Base-by-base conservation (phyloP, 2,113 vertebrate genomes). In the Corapipo altera region DNA sequence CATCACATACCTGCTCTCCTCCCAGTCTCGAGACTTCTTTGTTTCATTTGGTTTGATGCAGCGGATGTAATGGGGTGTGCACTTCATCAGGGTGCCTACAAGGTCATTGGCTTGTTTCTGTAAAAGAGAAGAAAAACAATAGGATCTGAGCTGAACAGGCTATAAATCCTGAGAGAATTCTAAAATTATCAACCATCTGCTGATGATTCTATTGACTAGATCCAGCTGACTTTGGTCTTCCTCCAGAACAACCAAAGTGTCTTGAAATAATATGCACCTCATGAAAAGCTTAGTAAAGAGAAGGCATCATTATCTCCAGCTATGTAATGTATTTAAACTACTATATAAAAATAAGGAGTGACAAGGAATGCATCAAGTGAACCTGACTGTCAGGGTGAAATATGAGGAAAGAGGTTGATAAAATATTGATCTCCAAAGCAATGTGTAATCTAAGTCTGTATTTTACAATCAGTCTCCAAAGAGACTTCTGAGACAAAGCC, bases 31-130 rank as follows among this genome's bases (percentile, higher is more conserved):
- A 89, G 99, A 97, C 95, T 99, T 99, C 98, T 99, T 99, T 33
- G 99, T 99, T 95, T 99, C 99, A 3, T 99, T 99, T 6, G 99
- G 99, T 95, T 99, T 99, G 98, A 99, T 99, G 96, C 99, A 99
- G 89, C 99, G 99, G 95, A 99, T 99, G 95, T 99, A 99, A 94
- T 99, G 99, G 6, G 99, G 99, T 2, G 99, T 99, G 18, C 99
- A 99, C 92, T 99, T 99, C 99, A 99, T 99, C 92, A 99, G 97
- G 3, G 99, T 99, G 97, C 98, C 98, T 96, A 99, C 99, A 28
- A 99, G 98, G 95, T 99, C 99, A 39, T 99, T 99, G 93, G 99
- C 99, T 98, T 99, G 99, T 99, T 98, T 99, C 99, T 99, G 94
- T 59, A 94, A 89, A 93, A 81, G 81, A 43, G n/a, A 90, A 80